Conservation (phyloP, 2,797 vertebrate species). For the Perodicticus potto region DNA sequence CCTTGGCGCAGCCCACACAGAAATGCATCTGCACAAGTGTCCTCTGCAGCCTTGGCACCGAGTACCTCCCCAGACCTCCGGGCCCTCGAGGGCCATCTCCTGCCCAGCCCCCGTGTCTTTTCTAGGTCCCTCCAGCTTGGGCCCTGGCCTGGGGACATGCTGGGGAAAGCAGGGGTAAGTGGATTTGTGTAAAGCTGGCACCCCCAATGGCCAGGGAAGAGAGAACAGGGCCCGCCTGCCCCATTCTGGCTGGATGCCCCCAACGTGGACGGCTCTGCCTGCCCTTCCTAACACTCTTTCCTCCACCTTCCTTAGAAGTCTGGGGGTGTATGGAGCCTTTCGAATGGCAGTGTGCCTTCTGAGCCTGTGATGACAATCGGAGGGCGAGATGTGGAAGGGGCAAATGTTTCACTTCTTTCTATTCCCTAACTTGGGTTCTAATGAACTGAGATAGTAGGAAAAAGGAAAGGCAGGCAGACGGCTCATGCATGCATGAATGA, state of each 20-base stretch:
- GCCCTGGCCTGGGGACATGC: not conserved
- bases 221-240: rapidly evolving
- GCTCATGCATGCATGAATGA: not conserved
- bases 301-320: not conserved
- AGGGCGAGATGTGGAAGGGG: rapidly evolving
- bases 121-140: not conserved
- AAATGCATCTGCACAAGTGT: not conserved
- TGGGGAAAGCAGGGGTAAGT: not conserved
- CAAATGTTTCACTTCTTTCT: not conserved
- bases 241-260: not conserved
- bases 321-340: not conserved
- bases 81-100: too few species aligned
- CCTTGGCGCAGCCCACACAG: not conserved
- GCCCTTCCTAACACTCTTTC: rapidly evolving
- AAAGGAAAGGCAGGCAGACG: not conserved
- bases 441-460: not conserved
- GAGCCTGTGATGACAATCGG: too few species aligned
- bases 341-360: rapidly evolving
- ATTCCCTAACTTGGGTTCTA: not conserved
- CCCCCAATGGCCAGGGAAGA: rapidly evolving
- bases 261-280: not conserved
- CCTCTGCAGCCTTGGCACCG: not conserved
- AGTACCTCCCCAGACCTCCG: not conserved
- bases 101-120: not conserved
- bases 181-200: rapidly evolving